A percentile compares a stretch with the other conserved stretches of the same genome.
phyloP scores from a whole-genome alignment of 2,888 invertebrate genomes.

The Plusia festucae region DNA sequence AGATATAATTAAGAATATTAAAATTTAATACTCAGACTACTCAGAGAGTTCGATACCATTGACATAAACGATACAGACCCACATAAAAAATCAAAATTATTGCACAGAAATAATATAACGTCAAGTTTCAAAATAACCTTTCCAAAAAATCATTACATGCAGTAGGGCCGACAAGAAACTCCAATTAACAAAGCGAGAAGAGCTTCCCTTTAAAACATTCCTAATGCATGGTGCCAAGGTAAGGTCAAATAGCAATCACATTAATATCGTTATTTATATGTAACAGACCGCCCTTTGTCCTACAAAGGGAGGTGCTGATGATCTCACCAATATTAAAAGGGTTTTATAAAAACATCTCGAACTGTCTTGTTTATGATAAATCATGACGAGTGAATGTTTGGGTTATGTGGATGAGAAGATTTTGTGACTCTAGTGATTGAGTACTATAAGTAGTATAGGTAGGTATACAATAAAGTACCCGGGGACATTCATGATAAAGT shows the following conservation, averaged over 20 bases:
- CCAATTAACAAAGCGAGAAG: slow-evolving; percentile 5
- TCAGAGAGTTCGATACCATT: background rate
- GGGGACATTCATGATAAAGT: no score
- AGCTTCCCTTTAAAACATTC: slow-evolving; percentile 69
- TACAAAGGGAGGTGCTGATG: slow-evolving; percentile 67
- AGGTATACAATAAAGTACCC: no score
- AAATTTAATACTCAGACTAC: no score
- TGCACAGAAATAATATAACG: background rate
- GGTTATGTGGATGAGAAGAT: background rate
- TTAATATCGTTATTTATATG: slow-evolving; percentile 80
- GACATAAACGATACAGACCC: background rate
- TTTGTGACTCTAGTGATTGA: background rate
- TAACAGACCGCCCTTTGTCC: slow-evolving; percentile 73
- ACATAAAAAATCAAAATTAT: background rate
- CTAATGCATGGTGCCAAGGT: slow-evolving; percentile 67
- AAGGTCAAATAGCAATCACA: slow-evolving; percentile 67
- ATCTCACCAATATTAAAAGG: slow-evolving; percentile 47
- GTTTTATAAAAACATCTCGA: slow-evolving; percentile 21
- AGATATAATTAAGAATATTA: background rate
- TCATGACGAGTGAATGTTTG: slow-evolving; percentile 14
- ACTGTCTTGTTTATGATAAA: slow-evolving; percentile 32
- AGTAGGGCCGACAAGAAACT: background rate
- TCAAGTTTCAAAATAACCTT: background rate
- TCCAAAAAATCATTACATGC: background rate
- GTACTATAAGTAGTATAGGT: no score